Conservation (phyloP, 2,113 vertebrate species). For the Beaufortia kweichowensis region DNA sequence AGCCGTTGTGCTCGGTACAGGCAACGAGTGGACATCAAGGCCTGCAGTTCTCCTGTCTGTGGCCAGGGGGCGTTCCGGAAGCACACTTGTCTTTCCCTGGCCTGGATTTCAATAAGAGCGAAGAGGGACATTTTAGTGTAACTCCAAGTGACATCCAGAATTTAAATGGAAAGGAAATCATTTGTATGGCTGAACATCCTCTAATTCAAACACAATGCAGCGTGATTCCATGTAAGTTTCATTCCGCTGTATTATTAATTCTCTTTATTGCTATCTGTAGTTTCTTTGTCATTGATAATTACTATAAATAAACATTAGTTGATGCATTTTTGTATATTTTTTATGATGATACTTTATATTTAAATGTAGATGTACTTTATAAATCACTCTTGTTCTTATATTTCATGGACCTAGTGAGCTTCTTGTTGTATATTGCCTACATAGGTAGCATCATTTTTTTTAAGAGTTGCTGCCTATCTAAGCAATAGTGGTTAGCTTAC, state of each 20-base stretch:
- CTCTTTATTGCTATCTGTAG: too few relatives aligned
- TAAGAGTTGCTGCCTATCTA: too few relatives aligned
- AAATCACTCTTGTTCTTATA: too few relatives aligned
- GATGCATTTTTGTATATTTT: too few relatives aligned
- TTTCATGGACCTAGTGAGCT: too few relatives aligned
- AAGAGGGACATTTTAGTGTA: constrained; percentile 53
- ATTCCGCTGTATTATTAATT: background rate
- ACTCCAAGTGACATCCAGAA: constrained; percentile 22
- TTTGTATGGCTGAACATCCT: constrained; percentile 60
- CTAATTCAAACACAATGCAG: constrained; percentile 49
- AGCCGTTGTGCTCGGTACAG: constrained; percentile 60
- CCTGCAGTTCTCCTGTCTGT: constrained; percentile 65
- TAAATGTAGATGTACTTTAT: too few relatives aligned
- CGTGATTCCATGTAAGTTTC: constrained; percentile 61
- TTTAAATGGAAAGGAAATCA: constrained; percentile 55
- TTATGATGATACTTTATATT: too few relatives aligned
- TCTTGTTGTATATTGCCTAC: too few relatives aligned
- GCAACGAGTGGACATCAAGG: constrained; percentile 12
- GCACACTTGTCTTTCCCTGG: constrained; percentile 62
- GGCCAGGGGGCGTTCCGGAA: constrained; percentile 62
- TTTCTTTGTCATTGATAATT: too few relatives aligned
- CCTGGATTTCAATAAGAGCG: constrained; percentile 48
- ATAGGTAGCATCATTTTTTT: too few relatives aligned
- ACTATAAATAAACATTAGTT: too few relatives aligned
- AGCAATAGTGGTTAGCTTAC: too few relatives aligned